phyloP scores from a whole-genome alignment of 2,888 invertebrate genomes.

The Microchrysa polita region DNA sequence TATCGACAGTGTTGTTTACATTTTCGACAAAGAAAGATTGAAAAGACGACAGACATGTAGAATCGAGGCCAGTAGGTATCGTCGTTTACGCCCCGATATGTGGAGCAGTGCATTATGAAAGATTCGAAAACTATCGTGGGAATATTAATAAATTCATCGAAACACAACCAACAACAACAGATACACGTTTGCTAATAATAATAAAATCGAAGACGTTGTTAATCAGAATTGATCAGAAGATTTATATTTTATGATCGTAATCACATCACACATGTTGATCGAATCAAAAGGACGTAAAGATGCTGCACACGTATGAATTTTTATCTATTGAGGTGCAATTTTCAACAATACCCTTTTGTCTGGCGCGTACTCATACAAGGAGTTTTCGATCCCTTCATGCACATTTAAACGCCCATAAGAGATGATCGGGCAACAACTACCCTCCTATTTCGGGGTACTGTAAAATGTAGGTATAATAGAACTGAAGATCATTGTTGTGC shows the following conservation, averaged over 20 bases:
- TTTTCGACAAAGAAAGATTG: not conserved
- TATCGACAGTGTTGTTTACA: not conserved
- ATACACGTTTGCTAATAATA: too few species aligned
- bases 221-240: not conserved
- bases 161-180: too few species aligned
- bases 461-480: too few species aligned
- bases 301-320: not conserved
- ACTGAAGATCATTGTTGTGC: not conserved
- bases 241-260: slow-evolving; percentile 17
- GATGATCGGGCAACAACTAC: too few species aligned
- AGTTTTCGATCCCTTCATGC: not conserved
- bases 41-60: not conserved
- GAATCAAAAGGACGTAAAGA: not conserved
- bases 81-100: too few species aligned
- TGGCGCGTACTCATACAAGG: not conserved
- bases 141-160: not conserved
- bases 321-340: not conserved
- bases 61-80: slow-evolving; percentile 2
- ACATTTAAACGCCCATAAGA: not conserved
- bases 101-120: not conserved
- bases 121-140: slow-evolving; percentile 15
- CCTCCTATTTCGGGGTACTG: too few species aligned
- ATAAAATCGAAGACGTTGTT: too few species aligned
- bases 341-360: not conserved
- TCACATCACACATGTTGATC: slow-evolving; percentile 21